A percentile compares a stretch with the other conserved stretches of the same genome.
Conservation (phyloP, 2,797 vertebrate genomes). For the Muscicapa striata region DNA sequence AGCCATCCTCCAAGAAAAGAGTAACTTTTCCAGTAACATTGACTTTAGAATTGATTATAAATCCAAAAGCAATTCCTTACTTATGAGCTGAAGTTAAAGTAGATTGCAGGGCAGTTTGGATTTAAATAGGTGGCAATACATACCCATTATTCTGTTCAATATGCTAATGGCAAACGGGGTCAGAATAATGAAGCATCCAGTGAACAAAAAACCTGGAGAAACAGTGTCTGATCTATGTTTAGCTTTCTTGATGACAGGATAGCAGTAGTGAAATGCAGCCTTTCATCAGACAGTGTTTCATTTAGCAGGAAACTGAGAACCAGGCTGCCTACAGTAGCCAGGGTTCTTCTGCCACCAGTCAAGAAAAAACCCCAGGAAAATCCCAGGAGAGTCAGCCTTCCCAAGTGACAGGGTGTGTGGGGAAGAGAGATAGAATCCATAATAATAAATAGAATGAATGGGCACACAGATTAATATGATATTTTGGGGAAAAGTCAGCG, state of each 20-base stretch:
- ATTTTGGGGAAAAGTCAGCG: neutral
- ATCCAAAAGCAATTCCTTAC: slow-evolving; percentile 12
- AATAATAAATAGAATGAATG: neutral
- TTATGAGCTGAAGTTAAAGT: slow-evolving; percentile 5
- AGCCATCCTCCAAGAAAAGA: neutral
- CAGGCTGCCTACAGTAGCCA: neutral
- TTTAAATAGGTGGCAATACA: slow-evolving; percentile 29
- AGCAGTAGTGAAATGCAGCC: neutral
- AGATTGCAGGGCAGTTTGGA: neutral
- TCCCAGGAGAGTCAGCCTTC: neutral
- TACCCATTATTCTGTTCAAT: slow-evolving; percentile 20
- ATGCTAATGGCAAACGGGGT: neutral
- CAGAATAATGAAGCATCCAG: slow-evolving; percentile 26
- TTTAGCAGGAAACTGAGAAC: neutral
- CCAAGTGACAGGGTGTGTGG: neutral
- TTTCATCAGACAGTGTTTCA: neutral
- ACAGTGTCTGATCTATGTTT: slow-evolving; percentile 13
- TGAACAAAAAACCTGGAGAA: slow-evolving; percentile 20
- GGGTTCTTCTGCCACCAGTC: neutral
- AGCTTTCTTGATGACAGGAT: slow-evolving; percentile 11
- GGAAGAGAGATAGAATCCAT: neutral
- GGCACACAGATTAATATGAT: fast-evolving
- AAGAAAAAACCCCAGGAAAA: neutral
- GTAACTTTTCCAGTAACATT: slow-evolving; percentile 22
- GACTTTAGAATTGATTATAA: slow-evolving; percentile 33